Conservation (phyloP, 2,113 vertebrate genomes). For the Amphiprion percula region DNA sequence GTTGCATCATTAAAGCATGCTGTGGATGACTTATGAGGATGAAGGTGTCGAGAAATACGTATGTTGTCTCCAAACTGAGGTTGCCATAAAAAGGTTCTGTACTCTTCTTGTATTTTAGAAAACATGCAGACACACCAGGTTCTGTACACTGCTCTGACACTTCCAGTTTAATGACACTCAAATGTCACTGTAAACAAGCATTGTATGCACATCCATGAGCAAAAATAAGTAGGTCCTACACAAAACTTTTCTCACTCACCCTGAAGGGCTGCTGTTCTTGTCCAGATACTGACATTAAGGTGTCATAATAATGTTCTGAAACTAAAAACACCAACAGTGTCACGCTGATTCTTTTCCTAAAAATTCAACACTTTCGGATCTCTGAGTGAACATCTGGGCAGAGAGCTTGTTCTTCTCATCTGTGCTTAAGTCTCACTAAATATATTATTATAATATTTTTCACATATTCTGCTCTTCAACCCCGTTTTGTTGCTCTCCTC, state of each 20-base stretch:
- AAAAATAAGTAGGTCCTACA: neutral
- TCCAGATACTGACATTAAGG: neutral
- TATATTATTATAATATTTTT: conserved; percentile 59
- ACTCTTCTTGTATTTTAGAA: neutral
- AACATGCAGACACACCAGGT: neutral
- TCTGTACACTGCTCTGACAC: neutral
- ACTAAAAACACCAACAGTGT: neutral
- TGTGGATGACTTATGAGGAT: neutral
- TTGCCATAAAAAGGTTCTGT: neutral
- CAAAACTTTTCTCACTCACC: neutral
- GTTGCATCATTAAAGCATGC: too few relatives aligned
- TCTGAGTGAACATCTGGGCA: conserved; percentile 6
- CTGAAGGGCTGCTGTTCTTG: neutral
- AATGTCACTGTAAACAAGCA: neutral
- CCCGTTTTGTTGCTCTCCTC: conserved; percentile 6
- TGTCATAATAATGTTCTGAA: conserved; percentile 11
- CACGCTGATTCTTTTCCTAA: neutral
- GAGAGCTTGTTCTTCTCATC: conserved; percentile 21
- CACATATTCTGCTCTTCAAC: conserved; percentile 20
- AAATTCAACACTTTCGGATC: neutral
- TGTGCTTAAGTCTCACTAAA: conserved; percentile 23
- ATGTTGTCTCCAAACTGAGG: conserved; percentile 2
- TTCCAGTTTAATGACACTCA: conserved; percentile 8
- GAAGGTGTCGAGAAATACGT: neutral
- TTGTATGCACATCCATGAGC: neutral